phyloP scores from a whole-genome alignment of 1,140 invertebrate species.

The Proales similis region DNA sequence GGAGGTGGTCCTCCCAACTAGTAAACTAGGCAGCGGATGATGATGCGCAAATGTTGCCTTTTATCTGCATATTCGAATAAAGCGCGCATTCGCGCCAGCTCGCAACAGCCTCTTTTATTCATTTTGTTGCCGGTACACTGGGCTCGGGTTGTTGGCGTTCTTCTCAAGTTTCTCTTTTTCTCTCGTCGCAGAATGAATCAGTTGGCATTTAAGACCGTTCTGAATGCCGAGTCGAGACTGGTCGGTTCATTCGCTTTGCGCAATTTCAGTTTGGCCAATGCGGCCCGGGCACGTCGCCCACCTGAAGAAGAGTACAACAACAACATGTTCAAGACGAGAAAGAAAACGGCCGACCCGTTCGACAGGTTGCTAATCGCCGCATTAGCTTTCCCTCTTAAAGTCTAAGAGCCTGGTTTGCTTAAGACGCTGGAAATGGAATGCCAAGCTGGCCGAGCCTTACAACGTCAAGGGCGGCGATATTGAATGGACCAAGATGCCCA shows the following conservation, averaged over 20 bases:
- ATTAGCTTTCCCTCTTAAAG: too few relatives aligned
- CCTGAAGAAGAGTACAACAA: slow-evolving; percentile 30
- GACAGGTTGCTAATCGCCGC: too few relatives aligned
- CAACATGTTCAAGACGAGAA: slow-evolving; percentile 20
- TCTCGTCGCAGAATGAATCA: slow-evolving; percentile 27
- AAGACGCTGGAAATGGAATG: slow-evolving; percentile 32
- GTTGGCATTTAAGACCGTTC: slow-evolving; percentile 28
- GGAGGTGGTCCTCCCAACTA: slow-evolving; percentile 41
- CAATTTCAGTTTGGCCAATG: background rate
- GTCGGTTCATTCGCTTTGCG: background rate
- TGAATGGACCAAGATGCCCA: slow-evolving; percentile 20
- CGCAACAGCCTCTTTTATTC: too few relatives aligned
- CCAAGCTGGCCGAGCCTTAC: slow-evolving; percentile 30
- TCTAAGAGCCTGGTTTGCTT: too few relatives aligned
- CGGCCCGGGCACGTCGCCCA: slow-evolving; percentile 3
- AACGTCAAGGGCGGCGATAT: slow-evolving; percentile 20
- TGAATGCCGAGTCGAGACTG: too few relatives aligned
- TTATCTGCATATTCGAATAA: too few relatives aligned
- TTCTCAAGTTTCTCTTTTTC: too few relatives aligned
- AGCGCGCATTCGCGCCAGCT: too few relatives aligned
- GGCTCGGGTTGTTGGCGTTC: too few relatives aligned
- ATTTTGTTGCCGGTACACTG: too few relatives aligned
- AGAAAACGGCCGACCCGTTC: slow-evolving; percentile 28
- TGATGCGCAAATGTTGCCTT: too few relatives aligned
- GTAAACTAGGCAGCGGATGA: too few relatives aligned